phyloP scores from a whole-genome alignment of 1,140 invertebrate species.

The Aricia agestis region DNA sequence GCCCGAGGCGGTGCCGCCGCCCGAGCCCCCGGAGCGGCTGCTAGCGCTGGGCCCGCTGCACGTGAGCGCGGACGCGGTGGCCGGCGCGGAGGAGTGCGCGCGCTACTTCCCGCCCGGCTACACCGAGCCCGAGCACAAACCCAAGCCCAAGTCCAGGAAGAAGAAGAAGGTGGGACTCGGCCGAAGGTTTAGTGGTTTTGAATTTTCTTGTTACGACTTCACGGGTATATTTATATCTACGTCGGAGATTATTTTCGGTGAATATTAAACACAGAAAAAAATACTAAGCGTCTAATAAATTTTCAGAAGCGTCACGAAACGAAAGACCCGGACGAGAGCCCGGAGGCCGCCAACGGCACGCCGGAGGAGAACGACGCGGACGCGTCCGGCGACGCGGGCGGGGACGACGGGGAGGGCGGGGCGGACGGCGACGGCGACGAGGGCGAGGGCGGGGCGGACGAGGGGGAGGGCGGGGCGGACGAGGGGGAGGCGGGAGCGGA shows the following conservation, averaged over 20 bases:
- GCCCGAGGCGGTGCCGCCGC: constrained; percentile 33
- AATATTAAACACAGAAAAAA: too few species aligned
- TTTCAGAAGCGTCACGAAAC: constrained; percentile 56
- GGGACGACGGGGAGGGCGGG: constrained; percentile 27
- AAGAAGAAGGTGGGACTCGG: constrained; percentile 58
- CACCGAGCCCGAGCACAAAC: constrained; percentile 59
- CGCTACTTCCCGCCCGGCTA: constrained; percentile 80
- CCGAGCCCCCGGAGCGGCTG: constrained; percentile 57
- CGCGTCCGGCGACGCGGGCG: constrained; percentile 30
- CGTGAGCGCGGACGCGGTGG: constrained; percentile 77
- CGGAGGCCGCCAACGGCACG: constrained; percentile 23
- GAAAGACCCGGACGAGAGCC: constrained; percentile 39
- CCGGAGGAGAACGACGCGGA: constrained; percentile 27
- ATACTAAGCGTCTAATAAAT: neutral
- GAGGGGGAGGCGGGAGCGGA: constrained; percentile 32
- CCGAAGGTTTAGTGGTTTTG: neutral
- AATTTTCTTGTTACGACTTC: too few species aligned
- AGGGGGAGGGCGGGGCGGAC: constrained; percentile 21
- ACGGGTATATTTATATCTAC: too few species aligned
- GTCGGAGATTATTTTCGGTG: too few species aligned
- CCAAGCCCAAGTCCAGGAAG: constrained; percentile 60
- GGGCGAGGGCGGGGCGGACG: constrained; percentile 34
- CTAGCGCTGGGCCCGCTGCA: constrained; percentile 77
- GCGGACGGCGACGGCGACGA: constrained; percentile 38
- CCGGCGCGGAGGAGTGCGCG: constrained; percentile 76